Conservation (phyloP, 1,140 invertebrate genomes). For the Papilio helenus region DNA sequence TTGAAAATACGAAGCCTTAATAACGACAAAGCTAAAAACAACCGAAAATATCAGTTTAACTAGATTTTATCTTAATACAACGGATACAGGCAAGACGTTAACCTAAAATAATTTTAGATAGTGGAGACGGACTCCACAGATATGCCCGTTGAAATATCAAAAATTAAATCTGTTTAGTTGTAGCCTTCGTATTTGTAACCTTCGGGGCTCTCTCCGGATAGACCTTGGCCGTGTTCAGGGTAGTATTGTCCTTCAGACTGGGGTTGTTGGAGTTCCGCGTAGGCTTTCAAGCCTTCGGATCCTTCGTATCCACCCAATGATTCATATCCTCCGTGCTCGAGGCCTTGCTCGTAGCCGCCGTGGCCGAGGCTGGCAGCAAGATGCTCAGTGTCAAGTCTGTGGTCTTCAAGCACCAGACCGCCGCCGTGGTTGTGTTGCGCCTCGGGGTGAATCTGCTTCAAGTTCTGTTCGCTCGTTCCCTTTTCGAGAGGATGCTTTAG, state of each 20-base stretch:
- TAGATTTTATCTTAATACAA: slow-evolving; percentile 55
- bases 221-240: slow-evolving; percentile 61
- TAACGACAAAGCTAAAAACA: slow-evolving; percentile 52
- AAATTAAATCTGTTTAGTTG: slow-evolving; percentile 58
- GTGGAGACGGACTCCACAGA: slow-evolving; percentile 50
- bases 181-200: slow-evolving; percentile 72
- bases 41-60: slow-evolving; percentile 50
- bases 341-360: slow-evolving; percentile 59
- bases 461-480: slow-evolving; percentile 84
- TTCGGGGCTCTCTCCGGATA: slow-evolving; percentile 65
- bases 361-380: slow-evolving; percentile 70
- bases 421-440: slow-evolving; percentile 83
- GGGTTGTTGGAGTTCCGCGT: slow-evolving; percentile 62
- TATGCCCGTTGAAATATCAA: slow-evolving; percentile 54
- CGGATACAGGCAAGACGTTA: slow-evolving; percentile 69
- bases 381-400: slow-evolving; percentile 83
- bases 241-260: slow-evolving; percentile 64
- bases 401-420: slow-evolving; percentile 84
- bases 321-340: slow-evolving; percentile 67
- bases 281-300: slow-evolving; percentile 71
- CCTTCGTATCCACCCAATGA: slow-evolving; percentile 54
- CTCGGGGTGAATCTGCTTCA: slow-evolving; percentile 85
- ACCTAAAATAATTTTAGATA: slow-evolving; percentile 60
- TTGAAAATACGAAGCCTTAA: slow-evolving; percentile 52
- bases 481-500: slow-evolving; percentile 85